Evolutionary conservation across 2,888 invertebrate species (phyloP).

Genomic region (Oegoconia quadripuncta): DNA sequence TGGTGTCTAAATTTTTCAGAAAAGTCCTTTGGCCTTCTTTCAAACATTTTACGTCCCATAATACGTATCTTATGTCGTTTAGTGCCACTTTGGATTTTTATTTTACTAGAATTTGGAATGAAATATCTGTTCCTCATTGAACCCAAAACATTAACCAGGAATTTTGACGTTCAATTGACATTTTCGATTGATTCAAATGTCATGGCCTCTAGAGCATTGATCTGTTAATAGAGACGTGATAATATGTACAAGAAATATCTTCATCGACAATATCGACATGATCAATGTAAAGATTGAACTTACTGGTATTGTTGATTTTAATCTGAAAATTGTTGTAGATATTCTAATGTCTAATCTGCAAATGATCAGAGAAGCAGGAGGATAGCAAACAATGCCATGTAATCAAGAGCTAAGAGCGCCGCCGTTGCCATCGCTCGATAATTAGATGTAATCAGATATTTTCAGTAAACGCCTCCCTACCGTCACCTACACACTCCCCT

Average conservation of each 20-base stretch:
- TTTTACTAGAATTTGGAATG: slow-evolving; percentile 28
- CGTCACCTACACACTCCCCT: slow-evolving; percentile 57
- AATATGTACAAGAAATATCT: too few relatives aligned
- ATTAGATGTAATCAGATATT: slow-evolving; percentile 79
- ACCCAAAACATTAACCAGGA: slow-evolving; percentile 19
- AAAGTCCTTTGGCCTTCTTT: slow-evolving; percentile 66
- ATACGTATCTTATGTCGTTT: slow-evolving; percentile 51
- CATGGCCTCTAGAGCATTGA: too few relatives aligned
- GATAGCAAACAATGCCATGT: slow-evolving; percentile 59
- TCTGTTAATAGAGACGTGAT: too few relatives aligned
- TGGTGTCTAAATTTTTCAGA: slow-evolving; percentile 56
- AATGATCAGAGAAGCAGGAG: too few relatives aligned
- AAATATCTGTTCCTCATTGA: too few relatives aligned
- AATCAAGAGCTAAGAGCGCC: slow-evolving; percentile 43
- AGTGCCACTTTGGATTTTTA: slow-evolving; percentile 61
- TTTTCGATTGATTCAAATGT: too few relatives aligned
- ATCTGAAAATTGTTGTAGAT: too few relatives aligned
- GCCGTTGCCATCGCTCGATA: slow-evolving; percentile 41
- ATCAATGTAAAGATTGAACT: too few relatives aligned
- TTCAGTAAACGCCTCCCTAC: slow-evolving; percentile 63
- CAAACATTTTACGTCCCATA: slow-evolving; percentile 63
- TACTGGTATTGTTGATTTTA: too few relatives aligned
- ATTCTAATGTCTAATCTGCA: too few relatives aligned
- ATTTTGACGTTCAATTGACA: slow-evolving; percentile 25
- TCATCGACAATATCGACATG: too few relatives aligned